A percentile compares a stretch with the other conserved stretches of the same genome.
phyloP scores from a whole-genome alignment of 2,113 vertebrate species.

The Sardina pilchardus region DNA sequence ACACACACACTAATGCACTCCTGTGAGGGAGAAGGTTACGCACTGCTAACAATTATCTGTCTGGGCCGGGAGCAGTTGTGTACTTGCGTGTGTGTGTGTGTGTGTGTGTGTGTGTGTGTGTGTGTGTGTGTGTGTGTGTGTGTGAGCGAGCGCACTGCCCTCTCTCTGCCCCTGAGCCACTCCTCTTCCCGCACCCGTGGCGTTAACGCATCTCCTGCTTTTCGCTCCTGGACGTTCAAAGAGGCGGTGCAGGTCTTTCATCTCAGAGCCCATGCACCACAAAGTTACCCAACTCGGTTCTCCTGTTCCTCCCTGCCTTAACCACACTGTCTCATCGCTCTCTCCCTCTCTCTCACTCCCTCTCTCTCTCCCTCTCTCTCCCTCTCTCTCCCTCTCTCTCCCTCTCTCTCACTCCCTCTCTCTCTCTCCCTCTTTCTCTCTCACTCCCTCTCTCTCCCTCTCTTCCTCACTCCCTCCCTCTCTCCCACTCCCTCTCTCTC shows the following conservation, averaged over 20 bases:
- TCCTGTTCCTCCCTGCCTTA: slow-evolving; percentile 5
- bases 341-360: slow-evolving; percentile 30
- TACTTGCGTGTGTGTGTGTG: neutral
- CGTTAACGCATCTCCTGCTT: neutral
- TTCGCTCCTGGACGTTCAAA: neutral
- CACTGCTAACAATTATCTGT: slow-evolving; percentile 77
- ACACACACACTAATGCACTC: slow-evolving; percentile 54
- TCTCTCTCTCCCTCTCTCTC: slow-evolving; percentile 16
- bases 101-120: neutral
- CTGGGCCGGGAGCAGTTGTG: slow-evolving; percentile 58
- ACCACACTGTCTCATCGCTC: neutral
- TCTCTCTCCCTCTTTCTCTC: neutral
- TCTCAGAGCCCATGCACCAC: neutral
- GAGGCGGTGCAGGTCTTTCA: neutral
- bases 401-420: slow-evolving; percentile 20
- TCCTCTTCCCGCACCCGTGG: neutral
- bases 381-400: slow-evolving; percentile 23
- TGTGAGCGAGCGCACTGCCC: neutral
- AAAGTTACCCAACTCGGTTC: neutral
- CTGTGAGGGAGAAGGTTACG: slow-evolving; percentile 69
- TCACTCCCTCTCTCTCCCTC: neutral
- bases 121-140: neutral
- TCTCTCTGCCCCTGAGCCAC: neutral
- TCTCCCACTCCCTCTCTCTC: too few relatives aligned
- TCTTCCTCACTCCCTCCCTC: too few relatives aligned